Evolutionary conservation across 2,797 vertebrate species (phyloP).

Genomic region (Rhinatrema bivittatum): DNA sequence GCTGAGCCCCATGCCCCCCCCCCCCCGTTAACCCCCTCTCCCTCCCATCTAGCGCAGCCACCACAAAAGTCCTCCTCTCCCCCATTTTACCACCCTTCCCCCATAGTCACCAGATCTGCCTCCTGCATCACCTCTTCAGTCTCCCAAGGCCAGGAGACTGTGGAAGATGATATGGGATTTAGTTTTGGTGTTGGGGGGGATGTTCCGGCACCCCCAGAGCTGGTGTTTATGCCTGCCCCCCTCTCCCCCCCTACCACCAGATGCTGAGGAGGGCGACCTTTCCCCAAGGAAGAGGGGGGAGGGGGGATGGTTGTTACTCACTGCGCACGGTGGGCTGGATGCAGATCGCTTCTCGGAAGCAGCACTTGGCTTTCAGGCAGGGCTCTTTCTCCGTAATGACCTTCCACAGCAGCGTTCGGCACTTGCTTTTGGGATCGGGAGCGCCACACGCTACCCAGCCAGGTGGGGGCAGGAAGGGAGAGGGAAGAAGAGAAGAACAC

Average conservation of each 20-base stretch:
- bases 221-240: no score
- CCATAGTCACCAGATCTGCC: background rate
- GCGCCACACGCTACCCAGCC: background rate
- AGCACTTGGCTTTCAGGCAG: no score
- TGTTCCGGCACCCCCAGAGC: no score
- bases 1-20: constrained; percentile 9
- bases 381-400: background rate
- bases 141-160: no score
- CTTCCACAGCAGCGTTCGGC: background rate
- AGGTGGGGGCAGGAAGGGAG: background rate
- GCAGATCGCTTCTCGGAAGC: no score
- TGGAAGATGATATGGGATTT: no score
- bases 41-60: background rate
- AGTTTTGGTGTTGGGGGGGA: no score
- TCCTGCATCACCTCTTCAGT: background rate
- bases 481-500: background rate
- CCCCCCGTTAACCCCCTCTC: background rate
- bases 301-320: background rate
- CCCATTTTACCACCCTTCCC: no score
- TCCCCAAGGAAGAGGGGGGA: no score
- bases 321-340: background rate
- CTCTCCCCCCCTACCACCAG: no score
- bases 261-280: no score
- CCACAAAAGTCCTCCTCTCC: no score
- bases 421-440: background rate